phyloP scores from a whole-genome alignment of 53 echinoderm and acorn worm species.

The Paelopatides confundens region DNA sequence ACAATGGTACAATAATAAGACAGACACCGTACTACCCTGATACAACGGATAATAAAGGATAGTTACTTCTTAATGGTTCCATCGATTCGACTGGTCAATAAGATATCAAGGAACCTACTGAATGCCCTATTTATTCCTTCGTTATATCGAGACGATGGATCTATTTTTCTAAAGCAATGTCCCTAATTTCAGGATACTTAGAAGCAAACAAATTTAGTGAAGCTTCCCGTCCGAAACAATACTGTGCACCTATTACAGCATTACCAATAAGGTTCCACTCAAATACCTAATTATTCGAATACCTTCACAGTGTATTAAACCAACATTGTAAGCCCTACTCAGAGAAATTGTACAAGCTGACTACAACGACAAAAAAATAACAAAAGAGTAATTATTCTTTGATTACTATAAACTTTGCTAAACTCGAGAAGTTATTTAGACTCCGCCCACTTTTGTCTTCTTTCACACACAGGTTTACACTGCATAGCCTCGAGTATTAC shows the following conservation, averaged over 20 bases:
- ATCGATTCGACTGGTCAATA: conserved; percentile 65
- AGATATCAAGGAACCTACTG: neutral
- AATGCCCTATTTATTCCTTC: neutral
- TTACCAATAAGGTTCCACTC: neutral
- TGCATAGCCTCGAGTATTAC: too few relatives aligned
- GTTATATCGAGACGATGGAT: conserved; percentile 21
- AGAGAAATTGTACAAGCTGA: neutral
- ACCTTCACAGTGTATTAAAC: neutral
- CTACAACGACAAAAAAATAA: neutral
- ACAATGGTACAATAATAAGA: conserved; percentile 14
- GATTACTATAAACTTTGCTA: neutral
- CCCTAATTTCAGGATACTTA: conserved; percentile 18
- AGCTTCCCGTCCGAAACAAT: conserved; percentile 23
- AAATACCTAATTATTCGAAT: too few relatives aligned
- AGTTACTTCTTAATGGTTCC: conserved; percentile 84
- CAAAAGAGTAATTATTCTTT: neutral
- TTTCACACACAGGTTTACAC: neutral
- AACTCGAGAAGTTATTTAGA: neutral
- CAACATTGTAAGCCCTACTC: neutral
- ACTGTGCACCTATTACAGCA: neutral
- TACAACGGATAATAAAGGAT: conserved; percentile 64
- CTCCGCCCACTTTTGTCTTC: neutral
- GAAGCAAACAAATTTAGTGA: conserved; percentile 5
- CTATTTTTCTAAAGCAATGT: conserved; percentile 14
- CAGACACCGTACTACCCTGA: conserved; percentile 60